Percentiles rank a stretch among this genome's conserved stretches.
Evolutionary conservation across 2,797 vertebrate species (phyloP).

Genomic region (Salarias fasciatus): DNA sequence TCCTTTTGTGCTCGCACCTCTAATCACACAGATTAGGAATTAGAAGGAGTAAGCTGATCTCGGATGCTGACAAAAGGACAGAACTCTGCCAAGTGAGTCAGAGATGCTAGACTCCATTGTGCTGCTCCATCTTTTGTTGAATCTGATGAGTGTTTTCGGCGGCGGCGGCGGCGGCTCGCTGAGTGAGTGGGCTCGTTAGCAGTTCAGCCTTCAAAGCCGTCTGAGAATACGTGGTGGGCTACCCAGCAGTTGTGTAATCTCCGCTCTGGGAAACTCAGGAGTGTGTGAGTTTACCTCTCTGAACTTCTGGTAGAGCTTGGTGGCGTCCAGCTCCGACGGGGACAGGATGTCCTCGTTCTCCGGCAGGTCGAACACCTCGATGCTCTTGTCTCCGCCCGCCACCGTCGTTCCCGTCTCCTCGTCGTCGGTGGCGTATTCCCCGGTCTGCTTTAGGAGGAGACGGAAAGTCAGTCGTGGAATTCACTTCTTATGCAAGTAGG

Average conservation of each 20-base stretch:
- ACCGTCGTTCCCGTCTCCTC: conserved; percentile 88
- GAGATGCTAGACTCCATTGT: conserved; percentile 18
- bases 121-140: conserved; percentile 29
- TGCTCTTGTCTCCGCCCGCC: conserved; percentile 88
- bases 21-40: conserved; percentile 59
- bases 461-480: neutral
- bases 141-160: conserved; percentile 26
- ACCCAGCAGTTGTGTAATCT: neutral
- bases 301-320: conserved; percentile 97
- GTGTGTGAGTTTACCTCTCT: conserved; percentile 86
- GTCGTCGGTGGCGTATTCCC: conserved; percentile 97
- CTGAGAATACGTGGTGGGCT: conserved; percentile 5
- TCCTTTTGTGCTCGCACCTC: conserved; percentile 35
- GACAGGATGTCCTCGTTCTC: conserved; percentile 96
- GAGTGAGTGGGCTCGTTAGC: neutral
- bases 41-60: conserved; percentile 34
- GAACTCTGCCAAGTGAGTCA: conserved; percentile 25
- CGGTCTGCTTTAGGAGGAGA: conserved; percentile 84
- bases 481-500: neutral
- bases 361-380: conserved; percentile 97
- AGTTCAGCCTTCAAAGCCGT: conserved; percentile 14
- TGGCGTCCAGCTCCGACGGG: conserved; percentile 91
- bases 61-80: conserved; percentile 43
- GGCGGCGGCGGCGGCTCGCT: conserved; percentile 6
- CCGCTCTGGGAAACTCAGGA: neutral